Evolutionary conservation across 2,888 invertebrate genomes (phyloP).

Genomic region (Drosophila meridiana): DNA sequence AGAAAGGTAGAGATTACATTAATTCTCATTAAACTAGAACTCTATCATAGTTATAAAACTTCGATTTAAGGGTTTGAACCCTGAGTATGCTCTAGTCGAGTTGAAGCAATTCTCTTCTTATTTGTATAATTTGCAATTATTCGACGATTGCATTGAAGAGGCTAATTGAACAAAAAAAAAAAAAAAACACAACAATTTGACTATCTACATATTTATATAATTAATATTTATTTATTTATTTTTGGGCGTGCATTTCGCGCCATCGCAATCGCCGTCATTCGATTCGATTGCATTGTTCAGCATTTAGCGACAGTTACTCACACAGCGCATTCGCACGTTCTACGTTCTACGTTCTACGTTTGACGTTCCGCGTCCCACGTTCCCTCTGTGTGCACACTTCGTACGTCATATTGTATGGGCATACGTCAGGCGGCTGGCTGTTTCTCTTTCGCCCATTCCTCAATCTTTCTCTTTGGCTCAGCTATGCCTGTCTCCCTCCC

Average conservation of each 20-base stretch:
- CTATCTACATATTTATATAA: constrained; percentile 21
- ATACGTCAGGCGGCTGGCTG: constrained; percentile 18
- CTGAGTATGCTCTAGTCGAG: background rate
- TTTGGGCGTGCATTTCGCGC: constrained; percentile 27
- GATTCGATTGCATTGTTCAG: constrained; percentile 27
- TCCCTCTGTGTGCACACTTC: background rate
- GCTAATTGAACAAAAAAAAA: constrained; percentile 1
- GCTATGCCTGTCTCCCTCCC: constrained; percentile 1
- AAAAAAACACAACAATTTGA: background rate
- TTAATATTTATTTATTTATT: constrained; percentile 30
- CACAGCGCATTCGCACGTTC: constrained; percentile 5
- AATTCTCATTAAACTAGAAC: no score
- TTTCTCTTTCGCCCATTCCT: constrained; percentile 15
- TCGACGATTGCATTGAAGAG: constrained; percentile 2
- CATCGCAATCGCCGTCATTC: constrained; percentile 12
- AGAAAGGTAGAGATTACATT: no score
- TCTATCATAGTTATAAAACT: no score
- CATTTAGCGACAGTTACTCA: constrained; percentile 48
- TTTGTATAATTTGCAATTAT: constrained; percentile 5
- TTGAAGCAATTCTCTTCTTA: background rate
- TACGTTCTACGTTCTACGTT: background rate
- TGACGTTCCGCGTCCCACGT: background rate
- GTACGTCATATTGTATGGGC: constrained; percentile 17
- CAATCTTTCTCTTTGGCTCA: constrained; percentile 33
- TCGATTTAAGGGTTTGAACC: no score